A percentile compares a stretch with the other conserved stretches of the same genome.
phyloP scores from a whole-genome alignment of 2,888 invertebrate species.

The Erebia ligea region DNA sequence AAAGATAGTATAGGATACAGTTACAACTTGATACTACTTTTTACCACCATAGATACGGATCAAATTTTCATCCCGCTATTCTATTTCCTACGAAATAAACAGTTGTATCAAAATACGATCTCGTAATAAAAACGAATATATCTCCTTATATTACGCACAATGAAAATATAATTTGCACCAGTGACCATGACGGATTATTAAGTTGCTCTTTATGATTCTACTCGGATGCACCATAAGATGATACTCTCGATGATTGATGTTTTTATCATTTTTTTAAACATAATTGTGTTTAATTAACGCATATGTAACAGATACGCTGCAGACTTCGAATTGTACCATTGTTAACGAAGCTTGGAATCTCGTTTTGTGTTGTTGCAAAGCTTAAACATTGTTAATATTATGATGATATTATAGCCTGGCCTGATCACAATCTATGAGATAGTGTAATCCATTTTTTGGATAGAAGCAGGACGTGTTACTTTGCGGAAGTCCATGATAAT shows the following conservation, averaged over 20 bases:
- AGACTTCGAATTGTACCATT: constrained; percentile 1
- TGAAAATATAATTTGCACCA: constrained; percentile 36
- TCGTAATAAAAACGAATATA: constrained; percentile 2
- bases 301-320: constrained; percentile 8
- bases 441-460: not conserved
- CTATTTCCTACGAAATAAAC: constrained; percentile 11
- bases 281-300: constrained; percentile 16
- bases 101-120: constrained; percentile 7
- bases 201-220: constrained; percentile 27
- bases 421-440: not conserved
- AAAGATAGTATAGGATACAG: not conserved
- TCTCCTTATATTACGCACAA: constrained; percentile 19
- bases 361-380: not conserved
- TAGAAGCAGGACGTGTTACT: no score
- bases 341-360: constrained; percentile 8
- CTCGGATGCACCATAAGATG: constrained; percentile 24
- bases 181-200: constrained; percentile 40
- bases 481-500: no score
- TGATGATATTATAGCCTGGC: not conserved
- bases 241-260: constrained; percentile 24
- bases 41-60: constrained; percentile 1
- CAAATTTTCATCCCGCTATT: constrained; percentile 9
- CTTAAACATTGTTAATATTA: not conserved
- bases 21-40: not conserved
- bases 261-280: constrained; percentile 4